Evolutionary conservation across 2,797 vertebrate species (phyloP).

Genomic region (Dryobates pubescens): DNA sequence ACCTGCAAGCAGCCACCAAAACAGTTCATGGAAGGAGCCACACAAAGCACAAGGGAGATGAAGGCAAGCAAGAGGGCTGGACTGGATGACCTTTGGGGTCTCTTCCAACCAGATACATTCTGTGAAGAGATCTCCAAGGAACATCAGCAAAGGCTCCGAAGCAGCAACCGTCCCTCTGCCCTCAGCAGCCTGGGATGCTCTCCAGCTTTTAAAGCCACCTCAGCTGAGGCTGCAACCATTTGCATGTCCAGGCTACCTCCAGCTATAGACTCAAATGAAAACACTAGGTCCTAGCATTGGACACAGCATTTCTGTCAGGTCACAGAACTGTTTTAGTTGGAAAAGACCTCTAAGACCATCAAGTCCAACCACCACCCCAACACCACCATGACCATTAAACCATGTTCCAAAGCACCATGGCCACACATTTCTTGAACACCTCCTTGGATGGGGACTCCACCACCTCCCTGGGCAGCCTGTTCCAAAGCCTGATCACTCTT

Average conservation of each 20-base stretch:
- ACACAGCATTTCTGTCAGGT: background rate
- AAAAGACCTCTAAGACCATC: no score
- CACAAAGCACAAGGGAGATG: background rate
- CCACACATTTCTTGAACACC: no score
- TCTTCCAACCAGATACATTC: no score
- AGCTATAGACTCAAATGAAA: background rate
- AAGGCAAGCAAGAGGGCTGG: background rate
- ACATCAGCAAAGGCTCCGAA: background rate
- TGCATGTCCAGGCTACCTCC: background rate
- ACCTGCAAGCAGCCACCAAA: slow-evolving; percentile 81
- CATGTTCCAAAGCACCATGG: no score
- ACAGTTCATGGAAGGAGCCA: background rate
- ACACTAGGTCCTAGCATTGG: background rate
- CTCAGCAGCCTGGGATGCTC: background rate
- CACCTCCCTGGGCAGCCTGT: no score
- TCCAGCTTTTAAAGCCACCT: background rate
- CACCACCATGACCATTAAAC: no score
- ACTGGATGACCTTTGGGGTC: no score
- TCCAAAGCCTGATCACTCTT: no score
- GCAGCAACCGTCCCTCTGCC: background rate
- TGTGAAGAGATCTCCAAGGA: background rate
- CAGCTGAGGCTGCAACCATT: background rate
- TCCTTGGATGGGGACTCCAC: no score
- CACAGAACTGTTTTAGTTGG: no score
- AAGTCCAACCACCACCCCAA: no score